phyloP scores from a whole-genome alignment of 1,140 invertebrate species.

The Cydia fagiglandana region DNA sequence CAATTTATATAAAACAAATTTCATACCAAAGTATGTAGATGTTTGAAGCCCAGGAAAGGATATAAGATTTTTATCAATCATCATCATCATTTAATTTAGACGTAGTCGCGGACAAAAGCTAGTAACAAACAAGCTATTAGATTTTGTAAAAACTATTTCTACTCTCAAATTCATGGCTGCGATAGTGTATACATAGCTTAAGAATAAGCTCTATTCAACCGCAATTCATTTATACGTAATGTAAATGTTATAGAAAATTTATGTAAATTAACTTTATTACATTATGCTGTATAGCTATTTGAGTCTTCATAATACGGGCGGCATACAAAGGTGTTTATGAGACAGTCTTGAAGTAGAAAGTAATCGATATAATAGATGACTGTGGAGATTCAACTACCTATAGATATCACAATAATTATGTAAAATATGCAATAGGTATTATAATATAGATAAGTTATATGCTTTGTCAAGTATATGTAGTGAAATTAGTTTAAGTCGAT shows the following conservation, averaged over 20 bases:
- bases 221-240: slow-evolving; percentile 76
- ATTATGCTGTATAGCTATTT: slow-evolving; percentile 73
- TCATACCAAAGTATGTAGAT: no score
- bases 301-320: slow-evolving; percentile 69
- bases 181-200: not conserved
- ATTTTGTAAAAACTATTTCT: no score
- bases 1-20: no score
- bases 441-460: not conserved
- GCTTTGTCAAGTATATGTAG: no score
- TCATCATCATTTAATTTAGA: no score
- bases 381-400: not conserved
- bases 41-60: no score
- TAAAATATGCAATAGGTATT: not conserved
- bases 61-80: no score
- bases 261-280: slow-evolving; percentile 77
- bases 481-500: no score
- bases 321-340: slow-evolving; percentile 57
- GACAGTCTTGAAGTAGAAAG: slow-evolving; percentile 48
- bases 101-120: no score
- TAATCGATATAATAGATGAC: slow-evolving; percentile 21
- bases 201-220: slow-evolving; percentile 44
- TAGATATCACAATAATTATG: not conserved
- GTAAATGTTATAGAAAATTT: slow-evolving; percentile 78
- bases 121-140: no score
- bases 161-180: no score